These are phyloP conservation scores for Glaucidium brasilianum DNA, from an alignment of 2,113 vertebrate genomes.

Conservation along the genomic window DNA sequence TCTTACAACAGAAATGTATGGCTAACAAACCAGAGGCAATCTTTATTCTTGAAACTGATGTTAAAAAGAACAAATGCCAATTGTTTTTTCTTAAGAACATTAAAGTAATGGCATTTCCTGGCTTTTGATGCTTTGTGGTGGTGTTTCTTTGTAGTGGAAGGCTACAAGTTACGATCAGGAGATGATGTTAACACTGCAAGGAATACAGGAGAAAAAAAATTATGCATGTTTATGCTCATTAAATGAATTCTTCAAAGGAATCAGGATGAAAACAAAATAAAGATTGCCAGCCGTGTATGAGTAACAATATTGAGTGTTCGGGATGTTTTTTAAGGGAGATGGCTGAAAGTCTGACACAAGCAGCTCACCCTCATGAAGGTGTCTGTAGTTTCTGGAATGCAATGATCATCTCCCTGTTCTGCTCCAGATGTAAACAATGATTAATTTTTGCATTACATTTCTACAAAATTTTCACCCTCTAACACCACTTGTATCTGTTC, in stretches of 20 bases:
- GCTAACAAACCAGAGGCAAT: background rate
- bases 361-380: background rate
- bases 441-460: background rate
- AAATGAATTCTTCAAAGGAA: background rate
- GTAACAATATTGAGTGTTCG: background rate
- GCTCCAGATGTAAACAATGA: background rate
- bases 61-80: background rate
- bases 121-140: background rate
- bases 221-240: background rate
- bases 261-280: background rate
- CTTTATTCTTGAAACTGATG: background rate
- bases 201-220: background rate
- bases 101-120: background rate
- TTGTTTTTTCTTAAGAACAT: background rate
- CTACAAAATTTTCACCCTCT: background rate
- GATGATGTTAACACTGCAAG: background rate
- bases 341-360: background rate
- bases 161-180: background rate
- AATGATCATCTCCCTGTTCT: background rate
- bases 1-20: background rate
- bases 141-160: background rate
- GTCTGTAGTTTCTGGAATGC: background rate
- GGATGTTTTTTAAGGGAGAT: background rate
- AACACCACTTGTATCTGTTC: background rate
- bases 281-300: background rate